These are phyloP conservation scores for Heliocidaris erythrogramma DNA, from an alignment of 35 echinoderm and acorn worm genomes.

Conservation along the genomic window DNA sequence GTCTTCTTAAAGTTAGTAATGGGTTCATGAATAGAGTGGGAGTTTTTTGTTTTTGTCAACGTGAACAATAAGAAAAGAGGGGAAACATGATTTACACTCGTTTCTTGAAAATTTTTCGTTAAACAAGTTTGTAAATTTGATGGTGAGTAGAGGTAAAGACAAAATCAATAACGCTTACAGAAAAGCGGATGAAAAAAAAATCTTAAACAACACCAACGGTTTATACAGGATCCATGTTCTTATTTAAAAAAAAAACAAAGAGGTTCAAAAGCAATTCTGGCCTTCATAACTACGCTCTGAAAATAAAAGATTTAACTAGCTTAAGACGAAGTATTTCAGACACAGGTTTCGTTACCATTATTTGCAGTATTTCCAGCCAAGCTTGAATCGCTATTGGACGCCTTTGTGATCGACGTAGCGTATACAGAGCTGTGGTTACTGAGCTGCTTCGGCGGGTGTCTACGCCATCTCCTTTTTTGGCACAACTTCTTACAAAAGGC, in stretches of 20 bases:
- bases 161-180: background rate
- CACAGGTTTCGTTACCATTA: slow-evolving; percentile 44
- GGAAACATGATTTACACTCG: too few relatives aligned
- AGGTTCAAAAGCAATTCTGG: background rate
- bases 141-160: background rate
- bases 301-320: background rate
- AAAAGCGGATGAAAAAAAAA: background rate
- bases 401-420: slow-evolving; percentile 37
- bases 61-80: too few relatives aligned
- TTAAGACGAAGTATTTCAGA: background rate
- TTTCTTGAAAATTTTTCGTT: too few relatives aligned
- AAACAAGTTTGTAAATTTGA: too few relatives aligned
- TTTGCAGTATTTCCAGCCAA: background rate
- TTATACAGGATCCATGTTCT: background rate
- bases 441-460: slow-evolving; percentile 11
- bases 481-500: slow-evolving; percentile 58
- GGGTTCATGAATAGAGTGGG: too few relatives aligned
- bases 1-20: too few relatives aligned
- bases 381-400: slow-evolving; percentile 37
- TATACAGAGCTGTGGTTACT: slow-evolving; percentile 42
- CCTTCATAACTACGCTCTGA: background rate
- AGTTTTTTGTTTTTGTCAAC: too few relatives aligned
- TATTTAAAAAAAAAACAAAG: background rate
- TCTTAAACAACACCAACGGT: background rate
- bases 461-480: background rate